These are phyloP conservation scores for Indri indri DNA, from an alignment of 2,113 vertebrate species.

Conservation along the genomic window DNA sequence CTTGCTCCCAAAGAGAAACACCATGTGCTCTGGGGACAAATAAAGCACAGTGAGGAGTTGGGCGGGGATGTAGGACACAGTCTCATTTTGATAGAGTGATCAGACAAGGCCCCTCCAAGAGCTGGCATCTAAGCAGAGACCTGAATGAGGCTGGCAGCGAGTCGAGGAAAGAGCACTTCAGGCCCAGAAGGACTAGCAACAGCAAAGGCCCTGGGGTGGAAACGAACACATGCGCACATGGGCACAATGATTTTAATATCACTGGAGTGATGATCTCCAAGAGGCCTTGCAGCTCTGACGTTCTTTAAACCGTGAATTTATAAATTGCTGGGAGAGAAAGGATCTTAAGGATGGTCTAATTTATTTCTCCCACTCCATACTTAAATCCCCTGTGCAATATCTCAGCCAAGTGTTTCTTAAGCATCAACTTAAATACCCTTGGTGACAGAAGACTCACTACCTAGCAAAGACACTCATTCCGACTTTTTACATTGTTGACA, in stretches of 20 bases:
- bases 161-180: not conserved
- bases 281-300: too few relatives aligned
- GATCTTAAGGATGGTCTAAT: not conserved
- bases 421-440: not conserved
- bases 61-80: rapidly evolving
- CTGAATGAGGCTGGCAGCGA: not conserved
- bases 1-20: not conserved
- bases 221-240: not conserved
- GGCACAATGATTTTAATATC: not conserved
- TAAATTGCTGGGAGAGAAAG: not conserved
- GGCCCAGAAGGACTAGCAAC: not conserved
- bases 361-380: not conserved
- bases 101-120: not conserved
- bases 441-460: not conserved
- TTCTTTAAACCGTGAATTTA: not conserved
- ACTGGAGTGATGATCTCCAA: not conserved
- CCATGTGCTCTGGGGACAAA: not conserved
- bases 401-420: not conserved
- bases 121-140: not conserved
- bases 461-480: not conserved
- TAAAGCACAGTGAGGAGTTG: not conserved
- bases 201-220: not conserved
- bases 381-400: not conserved
- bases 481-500: not conserved
- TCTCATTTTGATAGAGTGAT: not conserved